A percentile compares a stretch with the other conserved stretches of the same genome.
phyloP scores from a whole-genome alignment of 2,888 invertebrate species.

The Oscheius sp. region DNA sequence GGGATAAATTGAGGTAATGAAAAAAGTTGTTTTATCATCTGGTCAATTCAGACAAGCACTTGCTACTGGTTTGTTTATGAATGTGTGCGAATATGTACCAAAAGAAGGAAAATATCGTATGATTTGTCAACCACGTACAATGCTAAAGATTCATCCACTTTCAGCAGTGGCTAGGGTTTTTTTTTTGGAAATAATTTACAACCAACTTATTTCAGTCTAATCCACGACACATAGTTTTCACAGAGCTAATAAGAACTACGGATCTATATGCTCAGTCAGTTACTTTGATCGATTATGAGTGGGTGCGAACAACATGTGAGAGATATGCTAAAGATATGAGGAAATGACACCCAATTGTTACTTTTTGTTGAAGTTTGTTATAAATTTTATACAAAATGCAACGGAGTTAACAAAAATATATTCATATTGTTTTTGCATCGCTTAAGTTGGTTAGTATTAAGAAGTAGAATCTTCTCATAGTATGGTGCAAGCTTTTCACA shows the following conservation, averaged over 20 bases:
- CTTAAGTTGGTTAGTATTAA: too few relatives aligned
- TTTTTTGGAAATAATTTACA: neutral
- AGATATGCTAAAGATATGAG: slow-evolving; percentile 35
- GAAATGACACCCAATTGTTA: slow-evolving; percentile 1
- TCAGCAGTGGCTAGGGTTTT: slow-evolving; percentile 47
- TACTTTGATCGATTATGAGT: slow-evolving; percentile 53
- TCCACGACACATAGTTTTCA: slow-evolving; percentile 59
- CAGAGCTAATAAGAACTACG: slow-evolving; percentile 61
- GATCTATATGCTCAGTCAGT: slow-evolving; percentile 63
- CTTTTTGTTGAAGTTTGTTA: slow-evolving; percentile 4
- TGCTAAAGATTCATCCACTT: slow-evolving; percentile 63
- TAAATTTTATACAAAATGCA: too few relatives aligned
- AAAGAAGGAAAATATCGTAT: slow-evolving; percentile 58
- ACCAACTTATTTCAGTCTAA: slow-evolving; percentile 36
- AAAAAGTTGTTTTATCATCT: neutral
- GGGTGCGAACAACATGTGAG: slow-evolving; percentile 43
- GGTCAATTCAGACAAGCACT: slow-evolving; percentile 54
- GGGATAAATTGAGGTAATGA: slow-evolving; percentile 39
- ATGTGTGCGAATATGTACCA: slow-evolving; percentile 60
- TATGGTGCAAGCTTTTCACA: too few relatives aligned
- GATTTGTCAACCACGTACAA: slow-evolving; percentile 48
- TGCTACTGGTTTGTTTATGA: slow-evolving; percentile 59
- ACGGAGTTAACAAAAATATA: too few relatives aligned
- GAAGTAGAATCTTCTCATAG: too few relatives aligned
- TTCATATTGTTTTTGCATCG: too few relatives aligned